Base-by-base conservation (phyloP, 2,888 invertebrate species). In the Hyles lineata region DNA sequence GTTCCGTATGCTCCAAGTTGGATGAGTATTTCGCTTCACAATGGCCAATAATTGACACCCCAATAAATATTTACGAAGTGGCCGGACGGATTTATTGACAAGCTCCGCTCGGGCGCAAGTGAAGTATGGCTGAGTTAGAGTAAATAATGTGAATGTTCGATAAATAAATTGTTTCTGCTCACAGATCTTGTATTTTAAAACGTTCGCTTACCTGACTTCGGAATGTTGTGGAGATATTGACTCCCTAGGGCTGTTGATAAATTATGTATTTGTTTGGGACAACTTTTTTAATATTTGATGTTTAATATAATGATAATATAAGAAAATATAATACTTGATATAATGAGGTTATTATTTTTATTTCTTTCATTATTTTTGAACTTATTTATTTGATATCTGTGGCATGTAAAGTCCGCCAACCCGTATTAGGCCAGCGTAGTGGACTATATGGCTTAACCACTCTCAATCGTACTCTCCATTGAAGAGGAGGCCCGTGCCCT, bases 21-120 rank as follows among this genome's bases (percentile, higher is more conserved):
- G 63, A 43, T 50, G 7, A 32, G 6, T 35, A 50, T 67, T 17
- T 23, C 63, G 35, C 35, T 67, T 50, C 43, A 50, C 43, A 73
- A 70, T 69, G 32, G 23, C 58, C 55, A 72, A 72, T 72, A 72
- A 72, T 72, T 58, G 72, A 67, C 23, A 67, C 17, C 7, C 61
- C 70, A 70, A 35, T 59, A 50, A 70, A 73, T 60, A 61, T 73
- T 35, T 50, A 73, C 61, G 69, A 52, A 25, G 35, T 52, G 61
- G 43, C 55, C 72, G 61, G 72, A 73, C n/a, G 69, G 32, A 82
- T 80, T 80, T 82, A 81, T 80, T 75, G 78, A 75, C 73, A 75
- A 74, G 70, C 74, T 71, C 74, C 74, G 70, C 69, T n/a, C 74
- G 69, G 52, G 72, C 17, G 23, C 60, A 32, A 55, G 76, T 78